A percentile compares a stretch with the other conserved stretches of the same genome.
phyloP scores from a whole-genome alignment of 2,797 vertebrate genomes.

The Hylomyscus alleni region DNA sequence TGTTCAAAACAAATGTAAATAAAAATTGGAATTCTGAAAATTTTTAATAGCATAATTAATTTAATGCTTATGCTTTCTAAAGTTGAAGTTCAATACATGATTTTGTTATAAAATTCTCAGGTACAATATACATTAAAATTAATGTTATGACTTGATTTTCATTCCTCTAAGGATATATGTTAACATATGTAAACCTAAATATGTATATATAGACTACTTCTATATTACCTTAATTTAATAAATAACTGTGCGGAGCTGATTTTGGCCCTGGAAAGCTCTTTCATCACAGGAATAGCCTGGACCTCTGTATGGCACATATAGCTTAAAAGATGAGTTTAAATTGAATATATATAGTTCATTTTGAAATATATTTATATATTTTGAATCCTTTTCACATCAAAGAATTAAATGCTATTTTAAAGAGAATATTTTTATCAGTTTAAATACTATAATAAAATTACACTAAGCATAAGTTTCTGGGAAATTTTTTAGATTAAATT shows the following conservation, averaged over 20 bases:
- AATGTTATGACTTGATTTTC: slow-evolving; percentile 60
- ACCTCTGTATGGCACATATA: not conserved
- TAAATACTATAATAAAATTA: slow-evolving; percentile 40
- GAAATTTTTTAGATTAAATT: slow-evolving; percentile 59
- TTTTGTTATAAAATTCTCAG: slow-evolving; percentile 64
- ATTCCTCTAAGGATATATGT: slow-evolving; percentile 20
- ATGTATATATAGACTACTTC: slow-evolving; percentile 2
- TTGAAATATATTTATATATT: not conserved
- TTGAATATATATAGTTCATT: not conserved
- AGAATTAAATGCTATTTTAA: slow-evolving; percentile 46
- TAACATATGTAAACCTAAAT: slow-evolving; percentile 34
- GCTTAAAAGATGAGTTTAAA: slow-evolving; percentile 38
- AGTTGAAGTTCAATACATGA: slow-evolving; percentile 61
- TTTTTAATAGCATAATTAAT: slow-evolving; percentile 45
- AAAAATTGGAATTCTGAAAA: slow-evolving; percentile 75
- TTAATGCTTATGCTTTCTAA: slow-evolving; percentile 57
- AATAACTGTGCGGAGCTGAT: not conserved
- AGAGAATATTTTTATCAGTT: slow-evolving; percentile 17
- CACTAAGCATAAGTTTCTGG: slow-evolving; percentile 42
- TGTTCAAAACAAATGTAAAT: slow-evolving; percentile 75
- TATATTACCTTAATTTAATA: slow-evolving; percentile 22
- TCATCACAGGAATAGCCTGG: not conserved
- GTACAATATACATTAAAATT: slow-evolving; percentile 57
- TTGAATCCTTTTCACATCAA: not conserved
- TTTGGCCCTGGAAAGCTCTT: slow-evolving; percentile 6